Conservation (phyloP, 2,888 invertebrate species). For the Meloe dianella region DNA sequence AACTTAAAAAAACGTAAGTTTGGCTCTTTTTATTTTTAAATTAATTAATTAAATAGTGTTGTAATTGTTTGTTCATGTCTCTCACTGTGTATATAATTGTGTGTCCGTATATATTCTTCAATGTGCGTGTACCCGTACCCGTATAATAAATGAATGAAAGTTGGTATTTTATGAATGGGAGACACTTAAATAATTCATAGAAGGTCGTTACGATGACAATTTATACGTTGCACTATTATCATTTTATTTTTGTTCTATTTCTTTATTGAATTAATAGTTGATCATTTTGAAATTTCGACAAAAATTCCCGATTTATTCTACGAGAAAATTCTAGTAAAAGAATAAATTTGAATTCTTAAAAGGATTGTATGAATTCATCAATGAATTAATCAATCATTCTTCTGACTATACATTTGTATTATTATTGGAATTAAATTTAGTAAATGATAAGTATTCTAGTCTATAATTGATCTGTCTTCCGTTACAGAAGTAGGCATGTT, state of each 20-base stretch:
- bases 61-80: neutral
- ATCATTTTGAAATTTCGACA: too few species aligned
- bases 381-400: too few species aligned
- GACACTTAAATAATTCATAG: neutral
- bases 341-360: too few species aligned
- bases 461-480: neutral
- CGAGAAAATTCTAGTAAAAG: neutral
- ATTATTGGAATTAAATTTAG: neutral
- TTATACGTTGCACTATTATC: neutral
- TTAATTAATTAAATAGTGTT: neutral
- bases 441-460: neutral
- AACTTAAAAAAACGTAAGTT: neutral
- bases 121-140: conserved; percentile 2
- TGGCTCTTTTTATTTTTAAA: neutral
- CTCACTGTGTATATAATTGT: neutral
- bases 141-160: conserved; percentile 14
- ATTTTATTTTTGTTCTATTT: neutral
- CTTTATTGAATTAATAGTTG: too few species aligned
- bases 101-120: conserved; percentile 2
- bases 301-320: too few species aligned
- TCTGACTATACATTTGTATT: too few species aligned
- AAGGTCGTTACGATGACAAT: conserved; percentile 13
- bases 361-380: neutral
- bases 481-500: conserved; percentile 8
- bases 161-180: conserved; percentile 16